Evolutionary conservation across 1,140 invertebrate species (phyloP).

Genomic region (Procambarus virginalis): DNA sequence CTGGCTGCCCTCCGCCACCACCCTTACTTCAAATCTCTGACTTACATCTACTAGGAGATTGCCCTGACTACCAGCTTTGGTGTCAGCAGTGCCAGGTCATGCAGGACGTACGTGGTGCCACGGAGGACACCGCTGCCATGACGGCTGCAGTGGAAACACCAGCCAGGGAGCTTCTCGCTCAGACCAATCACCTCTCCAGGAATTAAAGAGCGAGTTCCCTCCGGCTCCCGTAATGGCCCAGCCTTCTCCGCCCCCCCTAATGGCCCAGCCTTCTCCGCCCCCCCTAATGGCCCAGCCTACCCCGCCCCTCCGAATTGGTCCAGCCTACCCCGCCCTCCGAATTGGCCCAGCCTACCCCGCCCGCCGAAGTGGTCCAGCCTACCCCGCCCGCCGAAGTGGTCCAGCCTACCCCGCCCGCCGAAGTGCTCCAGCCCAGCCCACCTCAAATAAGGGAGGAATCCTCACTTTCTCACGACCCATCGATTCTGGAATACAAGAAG

Average conservation of each 20-base stretch:
- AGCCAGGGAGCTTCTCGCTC: neutral
- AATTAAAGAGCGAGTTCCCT: neutral
- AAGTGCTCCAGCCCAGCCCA: neutral
- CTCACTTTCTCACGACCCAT: neutral
- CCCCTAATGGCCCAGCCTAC: too few relatives aligned
- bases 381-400: neutral
- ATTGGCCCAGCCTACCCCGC: too few relatives aligned
- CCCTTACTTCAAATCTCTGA: too few relatives aligned
- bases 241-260: neutral
- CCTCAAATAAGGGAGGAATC: neutral
- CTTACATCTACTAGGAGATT: too few relatives aligned
- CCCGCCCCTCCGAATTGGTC: too few relatives aligned
- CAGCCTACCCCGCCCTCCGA: too few relatives aligned
- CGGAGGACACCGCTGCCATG: neutral
- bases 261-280: too few relatives aligned
- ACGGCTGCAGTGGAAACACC: slow-evolving; percentile 3
- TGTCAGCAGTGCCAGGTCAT: neutral
- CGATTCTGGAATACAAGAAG: neutral
- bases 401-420: neutral
- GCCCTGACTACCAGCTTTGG: too few relatives aligned
- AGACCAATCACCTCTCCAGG: neutral
- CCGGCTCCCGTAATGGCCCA: too few relatives aligned
- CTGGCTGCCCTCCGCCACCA: neutral
- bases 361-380: too few relatives aligned
- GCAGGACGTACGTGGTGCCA: slow-evolving; percentile 37